A percentile compares a stretch with the other conserved stretches of the same genome.
Conservation (phyloP, 2,113 vertebrate genomes). For the Thalassarche chlororhynchos region DNA sequence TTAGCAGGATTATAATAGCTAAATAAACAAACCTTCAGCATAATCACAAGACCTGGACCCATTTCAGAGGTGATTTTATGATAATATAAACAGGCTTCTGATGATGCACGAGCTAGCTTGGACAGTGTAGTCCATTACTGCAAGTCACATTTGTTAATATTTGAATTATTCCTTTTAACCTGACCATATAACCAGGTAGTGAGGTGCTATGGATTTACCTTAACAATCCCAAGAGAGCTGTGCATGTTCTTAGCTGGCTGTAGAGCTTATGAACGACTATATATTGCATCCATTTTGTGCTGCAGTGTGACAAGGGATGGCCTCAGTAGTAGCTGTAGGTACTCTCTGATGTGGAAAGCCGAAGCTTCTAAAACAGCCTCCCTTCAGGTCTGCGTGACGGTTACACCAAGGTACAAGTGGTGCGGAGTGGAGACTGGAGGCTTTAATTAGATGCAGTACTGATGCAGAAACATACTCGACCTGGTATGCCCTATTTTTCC, state of each 20-base stretch:
- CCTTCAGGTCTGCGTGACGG: fast-evolving
- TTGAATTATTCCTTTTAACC: not conserved
- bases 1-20: not conserved
- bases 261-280: not conserved
- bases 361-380: not conserved
- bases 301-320: not conserved
- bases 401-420: not conserved
- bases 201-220: not conserved
- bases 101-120: not conserved
- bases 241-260: not conserved
- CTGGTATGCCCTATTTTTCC: not conserved
- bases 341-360: not conserved
- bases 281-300: not conserved
- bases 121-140: not conserved
- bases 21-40: not conserved
- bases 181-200: not conserved
- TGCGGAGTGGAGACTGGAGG: not conserved
- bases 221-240: not conserved
- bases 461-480: not conserved
- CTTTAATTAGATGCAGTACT: not conserved
- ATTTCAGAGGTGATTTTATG: not conserved
- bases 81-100: not conserved
- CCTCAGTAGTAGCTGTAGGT: not conserved
- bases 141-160: not conserved
- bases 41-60: not conserved